Evolutionary conservation across 2,888 invertebrate species (phyloP), one percentile per base, ranked within the genome.

Genomic region (Fissipunctia ypsillon): DNA sequence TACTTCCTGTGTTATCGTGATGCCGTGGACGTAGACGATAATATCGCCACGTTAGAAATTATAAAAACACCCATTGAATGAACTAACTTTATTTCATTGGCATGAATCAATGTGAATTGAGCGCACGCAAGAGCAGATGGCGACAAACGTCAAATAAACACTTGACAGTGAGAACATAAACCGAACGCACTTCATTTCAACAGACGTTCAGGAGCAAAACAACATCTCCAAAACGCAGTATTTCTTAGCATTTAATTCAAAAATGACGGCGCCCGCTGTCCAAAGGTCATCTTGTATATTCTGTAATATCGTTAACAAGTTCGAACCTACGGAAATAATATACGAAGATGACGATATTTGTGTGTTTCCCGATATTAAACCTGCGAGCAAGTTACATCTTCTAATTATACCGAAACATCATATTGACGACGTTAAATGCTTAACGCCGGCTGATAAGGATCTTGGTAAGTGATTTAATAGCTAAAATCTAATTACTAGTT

Each of bases 281-380:
- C 92, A 84, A 59, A 76, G 5, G 10, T 92, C 94, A 4, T 88
- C 96, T 38, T 98, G 98, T 89, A 92, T 98, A 82, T 98, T 98
- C 93, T 98, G 98, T 91, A 97, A 98, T 90, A 98, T 98, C 69
- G 95, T 97, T 22, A 96, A 96, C 57, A 97, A 97, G 67, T 92
- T 97, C 78, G 96, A 96, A 38, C 93, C 96, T 1, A 97, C 97
- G 0, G 97, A 97, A 86, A 96, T 98, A 77, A 93, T 97, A 68
- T 97, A 96, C 85, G 97, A 98, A 95, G 98, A 98, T 87, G 98
- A 98, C 0, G 97, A 98, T 60, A 94, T 98, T 54, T 97, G 98
- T 14, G 97, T 98, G 50, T 99, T 99, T 90, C 97, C 97, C 50
- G 99, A 99, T 89, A 98, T 97, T 19, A 97, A 97, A 89, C 99